phyloP scores from a whole-genome alignment of 1,140 invertebrate genomes.

The Dendroctonus ponderosae region DNA sequence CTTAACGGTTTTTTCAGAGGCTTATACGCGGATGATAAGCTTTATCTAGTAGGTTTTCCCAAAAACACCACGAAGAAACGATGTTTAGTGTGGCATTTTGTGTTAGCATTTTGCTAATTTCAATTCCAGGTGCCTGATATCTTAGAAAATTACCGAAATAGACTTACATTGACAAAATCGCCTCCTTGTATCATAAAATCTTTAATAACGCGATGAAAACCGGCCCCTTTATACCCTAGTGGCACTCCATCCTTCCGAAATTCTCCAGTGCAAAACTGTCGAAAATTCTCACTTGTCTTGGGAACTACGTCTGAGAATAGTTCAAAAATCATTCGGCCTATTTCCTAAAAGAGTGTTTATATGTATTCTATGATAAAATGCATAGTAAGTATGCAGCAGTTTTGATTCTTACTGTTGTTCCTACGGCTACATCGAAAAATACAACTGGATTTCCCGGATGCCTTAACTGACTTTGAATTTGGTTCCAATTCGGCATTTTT shows the following conservation, averaged over 20 bases:
- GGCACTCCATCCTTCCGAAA: slow-evolving; percentile 88
- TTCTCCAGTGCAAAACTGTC: slow-evolving; percentile 98
- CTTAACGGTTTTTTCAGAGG: too few species aligned
- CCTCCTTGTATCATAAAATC: slow-evolving; percentile 99
- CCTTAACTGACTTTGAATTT: slow-evolving; percentile 86
- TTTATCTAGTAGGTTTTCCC: too few species aligned
- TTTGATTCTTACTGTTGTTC: slow-evolving; percentile 69
- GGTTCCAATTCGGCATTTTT: slow-evolving; percentile 86
- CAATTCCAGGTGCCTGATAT: neutral
- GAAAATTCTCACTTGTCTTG: slow-evolving; percentile 97
- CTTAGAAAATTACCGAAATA: neutral
- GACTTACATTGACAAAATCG: slow-evolving; percentile 92
- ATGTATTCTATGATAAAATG: neutral
- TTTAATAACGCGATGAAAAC: slow-evolving; percentile 98
- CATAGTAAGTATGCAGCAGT: neutral
- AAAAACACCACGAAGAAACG: too few species aligned
- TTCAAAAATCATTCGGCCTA: slow-evolving; percentile 92
- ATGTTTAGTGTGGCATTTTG: too few species aligned
- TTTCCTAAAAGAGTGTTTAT: slow-evolving; percentile 17
- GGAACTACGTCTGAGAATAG: slow-evolving; percentile 95
- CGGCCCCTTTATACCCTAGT: slow-evolving; percentile 91
- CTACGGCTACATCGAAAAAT: slow-evolving; percentile 93
- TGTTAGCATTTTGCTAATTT: too few species aligned
- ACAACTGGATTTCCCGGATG: slow-evolving; percentile 95
- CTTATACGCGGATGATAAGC: neutral